Conservation (phyloP, 2,797 vertebrate species). For the Amphiprion clarkii region DNA sequence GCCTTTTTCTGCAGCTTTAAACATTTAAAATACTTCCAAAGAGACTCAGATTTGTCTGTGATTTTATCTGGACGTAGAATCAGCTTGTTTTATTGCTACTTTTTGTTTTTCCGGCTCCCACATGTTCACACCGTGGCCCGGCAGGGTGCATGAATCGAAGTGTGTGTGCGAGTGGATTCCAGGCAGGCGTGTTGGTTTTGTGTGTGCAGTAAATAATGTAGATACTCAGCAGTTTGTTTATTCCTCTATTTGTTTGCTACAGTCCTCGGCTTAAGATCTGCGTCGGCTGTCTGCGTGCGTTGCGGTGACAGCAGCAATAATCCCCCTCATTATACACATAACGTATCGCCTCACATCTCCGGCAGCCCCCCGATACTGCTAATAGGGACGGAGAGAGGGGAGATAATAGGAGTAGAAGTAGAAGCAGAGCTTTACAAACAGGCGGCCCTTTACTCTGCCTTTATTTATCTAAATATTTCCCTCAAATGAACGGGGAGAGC, state of each 20-base stretch:
- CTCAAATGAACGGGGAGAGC: constrained; percentile 70
- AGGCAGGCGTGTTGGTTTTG: background rate
- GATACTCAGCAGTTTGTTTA: constrained; percentile 61
- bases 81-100: background rate
- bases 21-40: too few relatives aligned
- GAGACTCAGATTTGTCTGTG: too few relatives aligned
- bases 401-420: constrained; percentile 65
- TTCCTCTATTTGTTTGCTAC: constrained; percentile 71
- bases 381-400: constrained; percentile 71
- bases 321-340: constrained; percentile 80
- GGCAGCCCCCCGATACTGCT: constrained; percentile 76
- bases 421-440: constrained; percentile 72
- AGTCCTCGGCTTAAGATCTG: constrained; percentile 66
- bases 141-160: too few relatives aligned
- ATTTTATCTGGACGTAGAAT: too few relatives aligned
- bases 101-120: background rate
- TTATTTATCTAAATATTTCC: constrained; percentile 76
- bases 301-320: constrained; percentile 75
- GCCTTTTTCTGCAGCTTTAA: too few relatives aligned
- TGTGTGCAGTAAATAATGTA: constrained; percentile 64
- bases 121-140: too few relatives aligned
- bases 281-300: constrained; percentile 57
- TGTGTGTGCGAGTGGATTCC: background rate
- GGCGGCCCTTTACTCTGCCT: constrained; percentile 60
- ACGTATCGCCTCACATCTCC: constrained; percentile 75